Evolutionary conservation across 1,140 invertebrate species (phyloP), one percentile per base, ranked within the genome.

Genomic region (Trachymyrmex cornetzi): DNA sequence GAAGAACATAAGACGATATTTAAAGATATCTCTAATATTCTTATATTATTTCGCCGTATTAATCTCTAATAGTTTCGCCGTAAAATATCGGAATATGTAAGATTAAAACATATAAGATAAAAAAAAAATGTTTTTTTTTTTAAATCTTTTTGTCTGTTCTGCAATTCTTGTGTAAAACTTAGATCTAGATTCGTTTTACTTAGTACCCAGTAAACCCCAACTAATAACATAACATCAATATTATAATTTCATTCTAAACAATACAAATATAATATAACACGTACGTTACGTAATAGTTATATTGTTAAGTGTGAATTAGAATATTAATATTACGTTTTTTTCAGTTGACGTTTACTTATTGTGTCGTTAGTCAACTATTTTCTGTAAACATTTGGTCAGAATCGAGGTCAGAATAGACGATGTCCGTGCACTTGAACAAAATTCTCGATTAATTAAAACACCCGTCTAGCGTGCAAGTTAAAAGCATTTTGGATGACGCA

Each of bases 401-500:
- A 30, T 57, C 53, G 34, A 77, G 16, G 30, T 30, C 34, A 38
- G 63, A 57, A 14, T 12, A 55, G 53, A 48, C 30, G 12, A 69
- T 1, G 22, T 59, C 63, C 6, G 71, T 11, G 27, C 12, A 16
- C 19, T 24, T 6, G 53, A 81, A 55, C 66, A 1, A 82, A 82
- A 74, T 61, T 72, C 24, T 48, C 55, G 24, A 82, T 61, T 74
- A 82, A 82, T 72, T 82, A 82, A 82, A 82, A n/a, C 34, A 9
- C 2, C n/a, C 27, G 3, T 14, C 44, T n/a, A 30, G 48, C 24
- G 4, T 59, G 9, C 19, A 27, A 14, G 53, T 6, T 55, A n/a
- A 44, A 38, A 71, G 48, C 64, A 71, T 55, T 57, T 71, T 16
- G 22, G 5, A 53, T 50, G 67, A 82, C 19, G n/a, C 53, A 55